A percentile compares a stretch with the other conserved stretches of the same genome.
Conservation (phyloP, 2,113 vertebrate species). For the Struthidea cinerea region DNA sequence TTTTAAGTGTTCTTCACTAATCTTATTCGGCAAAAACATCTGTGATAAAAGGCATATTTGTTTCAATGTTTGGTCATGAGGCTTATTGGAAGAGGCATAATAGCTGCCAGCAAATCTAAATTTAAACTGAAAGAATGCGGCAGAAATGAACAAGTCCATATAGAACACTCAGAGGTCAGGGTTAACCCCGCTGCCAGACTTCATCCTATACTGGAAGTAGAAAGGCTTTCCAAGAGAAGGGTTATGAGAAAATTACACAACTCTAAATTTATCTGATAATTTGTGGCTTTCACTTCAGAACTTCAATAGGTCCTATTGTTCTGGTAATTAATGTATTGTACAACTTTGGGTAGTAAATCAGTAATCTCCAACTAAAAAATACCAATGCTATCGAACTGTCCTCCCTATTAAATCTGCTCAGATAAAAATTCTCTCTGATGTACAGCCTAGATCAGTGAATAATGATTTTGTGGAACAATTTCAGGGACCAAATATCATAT, state of each 20-base stretch:
- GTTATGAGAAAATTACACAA: conserved; percentile 64
- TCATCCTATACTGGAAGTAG: conserved; percentile 34
- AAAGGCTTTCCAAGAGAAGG: conserved; percentile 25
- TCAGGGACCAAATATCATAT: background rate
- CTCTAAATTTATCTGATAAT: conserved; percentile 43
- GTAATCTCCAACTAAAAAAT: background rate
- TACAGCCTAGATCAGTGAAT: background rate
- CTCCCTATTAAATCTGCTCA: background rate
- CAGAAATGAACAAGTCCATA: conserved; percentile 52
- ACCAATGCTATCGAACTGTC: background rate
- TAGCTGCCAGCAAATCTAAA: conserved; percentile 61
- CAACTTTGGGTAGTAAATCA: background rate
- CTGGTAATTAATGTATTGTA: background rate
- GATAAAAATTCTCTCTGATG: conserved; percentile 4
- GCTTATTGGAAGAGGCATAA: conserved; percentile 35
- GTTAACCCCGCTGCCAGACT: conserved; percentile 48
- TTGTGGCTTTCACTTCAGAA: background rate
- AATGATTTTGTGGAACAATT: background rate
- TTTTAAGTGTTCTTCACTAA: conserved; percentile 62
- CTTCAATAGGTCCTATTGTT: conserved; percentile 36
- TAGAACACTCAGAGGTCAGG: conserved; percentile 50
- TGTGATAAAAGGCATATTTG: conserved; percentile 66
- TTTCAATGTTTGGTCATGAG: conserved; percentile 44
- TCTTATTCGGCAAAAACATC: conserved; percentile 68
- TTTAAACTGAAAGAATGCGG: conserved; percentile 71